phyloP scores from a whole-genome alignment of 2,888 invertebrate genomes.

The Itoplectis maculator region DNA sequence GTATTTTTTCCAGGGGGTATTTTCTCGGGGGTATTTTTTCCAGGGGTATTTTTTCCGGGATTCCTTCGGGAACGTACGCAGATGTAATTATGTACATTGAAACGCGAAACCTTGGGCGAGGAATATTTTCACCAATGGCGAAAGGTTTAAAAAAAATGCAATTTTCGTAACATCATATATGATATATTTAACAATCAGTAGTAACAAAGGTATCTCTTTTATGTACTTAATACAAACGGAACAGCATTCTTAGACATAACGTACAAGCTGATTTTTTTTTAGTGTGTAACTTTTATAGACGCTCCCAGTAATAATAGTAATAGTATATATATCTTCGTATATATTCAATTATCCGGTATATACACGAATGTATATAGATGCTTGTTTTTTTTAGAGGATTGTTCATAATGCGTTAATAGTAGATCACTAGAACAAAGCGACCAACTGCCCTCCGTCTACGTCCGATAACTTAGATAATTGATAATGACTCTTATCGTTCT shows the following conservation, averaged over 20 bases:
- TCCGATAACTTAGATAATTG: slow-evolving; percentile 66
- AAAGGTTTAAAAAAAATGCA: neutral
- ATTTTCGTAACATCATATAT: slow-evolving; percentile 58
- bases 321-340: slow-evolving; percentile 66
- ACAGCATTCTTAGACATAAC: slow-evolving; percentile 72
- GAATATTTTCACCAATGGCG: neutral
- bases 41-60: too few relatives aligned
- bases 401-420: slow-evolving; percentile 77
- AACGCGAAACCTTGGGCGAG: neutral
- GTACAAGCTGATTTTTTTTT: slow-evolving; percentile 71
- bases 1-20: too few relatives aligned
- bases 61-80: neutral
- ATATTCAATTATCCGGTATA: slow-evolving; percentile 47
- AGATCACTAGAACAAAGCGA: slow-evolving; percentile 74
- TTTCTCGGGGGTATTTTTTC: too few relatives aligned
- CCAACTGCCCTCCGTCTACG: slow-evolving; percentile 58
- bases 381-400: slow-evolving; percentile 68
- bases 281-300: slow-evolving; percentile 68
- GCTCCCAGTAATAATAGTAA: slow-evolving; percentile 58
- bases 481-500: slow-evolving; percentile 78
- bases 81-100: neutral
- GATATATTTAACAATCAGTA: slow-evolving; percentile 80
- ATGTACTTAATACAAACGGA: slow-evolving; percentile 76
- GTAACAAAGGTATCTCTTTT: slow-evolving; percentile 81
- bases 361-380: slow-evolving; percentile 67